Percentiles rank a stretch among this genome's conserved stretches.
Conservation (phyloP, 2,113 vertebrate genomes). For the Corythornis madagascariensis region DNA sequence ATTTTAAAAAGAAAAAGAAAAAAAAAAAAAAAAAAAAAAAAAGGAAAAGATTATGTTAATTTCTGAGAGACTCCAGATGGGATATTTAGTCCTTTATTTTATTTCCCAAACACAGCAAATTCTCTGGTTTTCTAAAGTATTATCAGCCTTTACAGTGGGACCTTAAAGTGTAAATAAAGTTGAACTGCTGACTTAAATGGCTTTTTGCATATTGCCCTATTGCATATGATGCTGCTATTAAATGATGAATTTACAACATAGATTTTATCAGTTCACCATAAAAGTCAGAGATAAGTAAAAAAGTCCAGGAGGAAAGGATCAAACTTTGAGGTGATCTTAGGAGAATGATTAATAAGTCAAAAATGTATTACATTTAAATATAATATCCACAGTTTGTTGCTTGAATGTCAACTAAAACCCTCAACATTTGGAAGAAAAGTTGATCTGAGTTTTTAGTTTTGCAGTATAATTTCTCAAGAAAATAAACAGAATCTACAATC, state of each 20-base stretch:
- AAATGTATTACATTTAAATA: background rate
- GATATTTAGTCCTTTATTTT: background rate
- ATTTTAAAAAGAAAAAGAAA: background rate
- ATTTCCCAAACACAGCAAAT: background rate
- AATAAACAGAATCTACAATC: background rate
- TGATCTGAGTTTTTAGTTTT: background rate
- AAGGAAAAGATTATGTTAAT: background rate
- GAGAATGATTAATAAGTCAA: background rate
- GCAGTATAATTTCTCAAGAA: background rate
- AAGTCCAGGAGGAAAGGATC: background rate
- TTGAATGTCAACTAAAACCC: background rate
- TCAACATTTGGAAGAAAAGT: background rate
- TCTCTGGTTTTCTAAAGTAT: background rate
- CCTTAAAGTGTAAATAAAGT: constrained; percentile 3
- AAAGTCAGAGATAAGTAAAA: background rate
- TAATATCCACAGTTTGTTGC: background rate
- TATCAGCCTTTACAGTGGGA: background rate
- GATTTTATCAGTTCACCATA: background rate
- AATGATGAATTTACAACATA: background rate
- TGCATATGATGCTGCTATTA: background rate
- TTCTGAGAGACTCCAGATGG: background rate
- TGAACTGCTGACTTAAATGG: background rate
- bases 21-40: no score
- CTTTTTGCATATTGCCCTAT: background rate
- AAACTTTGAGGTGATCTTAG: background rate